Evolutionary conservation across 2,113 vertebrate genomes (phyloP).

Genomic region (Gavialis gangeticus): DNA sequence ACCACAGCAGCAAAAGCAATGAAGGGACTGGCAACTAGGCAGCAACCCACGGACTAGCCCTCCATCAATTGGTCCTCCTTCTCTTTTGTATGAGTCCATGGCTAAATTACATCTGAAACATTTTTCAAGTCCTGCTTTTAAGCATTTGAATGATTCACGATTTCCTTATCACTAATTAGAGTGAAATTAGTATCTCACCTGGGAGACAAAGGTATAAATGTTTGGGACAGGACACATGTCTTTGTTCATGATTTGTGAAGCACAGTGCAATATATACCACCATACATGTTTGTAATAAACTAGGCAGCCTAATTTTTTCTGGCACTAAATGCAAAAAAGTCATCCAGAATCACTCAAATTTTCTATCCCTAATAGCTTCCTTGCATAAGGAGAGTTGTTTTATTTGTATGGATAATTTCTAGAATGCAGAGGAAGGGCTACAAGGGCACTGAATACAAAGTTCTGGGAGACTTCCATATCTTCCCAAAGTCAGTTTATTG

Average conservation of each 20-base stretch:
- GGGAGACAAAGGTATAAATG: not conserved
- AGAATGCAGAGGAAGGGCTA: not conserved
- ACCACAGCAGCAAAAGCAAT: too few relatives aligned
- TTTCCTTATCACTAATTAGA: not conserved
- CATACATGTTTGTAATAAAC: not conserved
- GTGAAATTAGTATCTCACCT: not conserved
- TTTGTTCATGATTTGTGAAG: not conserved
- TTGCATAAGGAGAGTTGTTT: not conserved
- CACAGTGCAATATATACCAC: not conserved
- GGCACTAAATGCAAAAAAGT: not conserved
- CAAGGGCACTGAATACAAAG: not conserved
- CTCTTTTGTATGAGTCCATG: too few relatives aligned
- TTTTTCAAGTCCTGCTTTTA: too few relatives aligned
- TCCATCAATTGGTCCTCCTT: too few relatives aligned
- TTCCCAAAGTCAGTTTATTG: not conserved
- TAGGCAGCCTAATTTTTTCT: not conserved
- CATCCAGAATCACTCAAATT: not conserved
- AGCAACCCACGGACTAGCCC: too few relatives aligned
- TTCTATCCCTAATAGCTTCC: not conserved
- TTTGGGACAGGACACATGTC: not conserved
- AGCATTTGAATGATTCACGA: too few relatives aligned
- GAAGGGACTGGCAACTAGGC: too few relatives aligned
- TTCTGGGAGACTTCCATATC: not conserved
- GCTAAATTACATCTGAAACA: too few relatives aligned
- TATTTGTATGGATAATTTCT: fast-evolving